Conservation (phyloP, 2,113 vertebrate genomes). For the Dipodomys ordii region DNA sequence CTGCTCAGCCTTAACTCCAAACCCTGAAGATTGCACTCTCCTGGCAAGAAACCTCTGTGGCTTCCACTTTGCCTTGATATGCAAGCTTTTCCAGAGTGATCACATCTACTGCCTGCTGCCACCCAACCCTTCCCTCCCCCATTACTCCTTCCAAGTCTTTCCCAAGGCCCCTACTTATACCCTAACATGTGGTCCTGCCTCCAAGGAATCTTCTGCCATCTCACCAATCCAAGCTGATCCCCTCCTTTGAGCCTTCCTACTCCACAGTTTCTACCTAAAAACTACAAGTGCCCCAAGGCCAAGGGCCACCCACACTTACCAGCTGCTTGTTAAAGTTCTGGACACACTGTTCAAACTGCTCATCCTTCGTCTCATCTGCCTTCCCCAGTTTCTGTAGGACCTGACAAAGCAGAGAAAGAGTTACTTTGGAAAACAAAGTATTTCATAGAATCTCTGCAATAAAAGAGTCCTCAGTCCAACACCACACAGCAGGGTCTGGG, state of each 20-base stretch:
- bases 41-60: not conserved
- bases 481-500: too few species aligned
- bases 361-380: constrained; percentile 98
- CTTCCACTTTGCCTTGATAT: not conserved
- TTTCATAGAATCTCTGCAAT: too few species aligned
- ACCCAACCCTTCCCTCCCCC: not conserved
- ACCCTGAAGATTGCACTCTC: not conserved
- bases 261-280: not conserved
- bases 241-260: not conserved
- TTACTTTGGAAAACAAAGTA: not conserved
- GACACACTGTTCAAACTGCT: constrained; percentile 97
- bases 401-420: constrained; percentile 79
- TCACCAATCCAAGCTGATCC: rapidly evolving
- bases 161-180: not conserved
- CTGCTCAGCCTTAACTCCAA: not conserved
- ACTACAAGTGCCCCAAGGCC: not conserved
- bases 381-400: constrained; percentile 99
- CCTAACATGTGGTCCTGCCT: not conserved
- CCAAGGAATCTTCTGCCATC: not conserved
- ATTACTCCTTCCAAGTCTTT: not conserved
- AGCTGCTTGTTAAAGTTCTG: constrained; percentile 99
- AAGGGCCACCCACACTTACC: constrained; percentile 85
- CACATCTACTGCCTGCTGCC: not conserved
- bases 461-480: not conserved
- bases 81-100: not conserved